Conservation (phyloP, 2,113 vertebrate genomes). For the Tragelaphus imberbis region DNA sequence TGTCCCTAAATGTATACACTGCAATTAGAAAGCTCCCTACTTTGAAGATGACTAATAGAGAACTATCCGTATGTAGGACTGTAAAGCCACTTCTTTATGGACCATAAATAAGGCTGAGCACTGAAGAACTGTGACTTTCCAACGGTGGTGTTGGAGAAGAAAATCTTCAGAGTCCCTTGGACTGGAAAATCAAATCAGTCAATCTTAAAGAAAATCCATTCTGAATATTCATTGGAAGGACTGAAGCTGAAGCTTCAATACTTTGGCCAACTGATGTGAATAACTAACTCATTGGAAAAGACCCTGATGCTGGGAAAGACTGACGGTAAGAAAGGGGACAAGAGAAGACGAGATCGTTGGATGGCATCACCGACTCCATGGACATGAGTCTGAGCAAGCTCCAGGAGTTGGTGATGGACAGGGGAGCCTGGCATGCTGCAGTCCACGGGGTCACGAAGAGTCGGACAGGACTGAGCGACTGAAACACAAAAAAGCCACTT, state of each 20-base stretch:
- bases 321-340: neutral
- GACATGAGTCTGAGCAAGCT: neutral
- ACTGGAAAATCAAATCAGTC: neutral
- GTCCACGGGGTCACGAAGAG: neutral
- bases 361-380: neutral
- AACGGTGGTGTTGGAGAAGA: neutral
- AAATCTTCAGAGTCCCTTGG: neutral
- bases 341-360: neutral
- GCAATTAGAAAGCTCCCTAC: neutral
- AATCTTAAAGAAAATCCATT: neutral
- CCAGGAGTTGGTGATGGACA: neutral
- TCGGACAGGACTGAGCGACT: neutral
- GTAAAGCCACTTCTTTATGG: neutral
- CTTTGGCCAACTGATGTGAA: neutral
- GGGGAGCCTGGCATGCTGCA: neutral
- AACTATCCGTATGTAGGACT: accelerated
- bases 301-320: neutral
- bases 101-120: neutral
- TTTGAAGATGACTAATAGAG: neutral
- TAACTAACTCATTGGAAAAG: neutral
- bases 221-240: neutral
- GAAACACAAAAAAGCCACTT: neutral
- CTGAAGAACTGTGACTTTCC: neutral
- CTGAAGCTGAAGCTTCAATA: neutral
- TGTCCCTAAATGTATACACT: neutral